Evolutionary conservation across 2,113 vertebrate species (phyloP), one percentile per base, ranked within the genome.

Genomic region (Macrotus californicus): DNA sequence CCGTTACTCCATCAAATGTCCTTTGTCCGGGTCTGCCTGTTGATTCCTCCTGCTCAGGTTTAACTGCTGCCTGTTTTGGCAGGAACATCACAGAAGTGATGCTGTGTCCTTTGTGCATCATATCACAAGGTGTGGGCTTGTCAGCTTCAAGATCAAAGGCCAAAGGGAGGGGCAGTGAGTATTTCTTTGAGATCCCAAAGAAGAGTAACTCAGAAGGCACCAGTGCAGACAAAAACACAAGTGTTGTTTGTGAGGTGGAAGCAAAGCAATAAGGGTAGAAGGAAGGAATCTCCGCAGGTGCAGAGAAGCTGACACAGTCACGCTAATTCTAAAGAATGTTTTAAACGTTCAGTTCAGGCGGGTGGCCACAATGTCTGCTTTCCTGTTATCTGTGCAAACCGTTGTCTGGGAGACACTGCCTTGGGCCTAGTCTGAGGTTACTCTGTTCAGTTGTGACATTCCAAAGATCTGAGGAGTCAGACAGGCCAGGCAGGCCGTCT

Each of bases 71-170:
- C 7, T 64, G 6, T 7, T 29, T 43, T 1, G 34, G 16, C 41
- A 81, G 24, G 21, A 39, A 26, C 10, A 10, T 29, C 36, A 5
- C 10, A 26, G 31, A 39, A 4, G 2, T 4, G 56, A 9, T 2
- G 21, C 2, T 2, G 1, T 3, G 52, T 36, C 82, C 36, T n/a
- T 16, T 2, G 59, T 0, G 31, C 5, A 0, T 6, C 6, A 0
- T 7, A 5, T 9, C 59, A 29, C 15, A 13, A 67, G 64, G 54
- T 15, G 2, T 39, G 46, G 2, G 61, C n/a, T 21, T 2, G 36
- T 41, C 5, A 29, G 7, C 52, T 2, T 31, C 29, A 31, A 41
- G 59, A 43, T 3, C 12, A 82, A 61, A 82, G 54, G 79, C 24
- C 54, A 19, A 26, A 41, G 36, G 15, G 79, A 61, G 54, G 36